Base-by-base conservation (phyloP, 2,888 invertebrate species). In the Apeira syringaria region DNA sequence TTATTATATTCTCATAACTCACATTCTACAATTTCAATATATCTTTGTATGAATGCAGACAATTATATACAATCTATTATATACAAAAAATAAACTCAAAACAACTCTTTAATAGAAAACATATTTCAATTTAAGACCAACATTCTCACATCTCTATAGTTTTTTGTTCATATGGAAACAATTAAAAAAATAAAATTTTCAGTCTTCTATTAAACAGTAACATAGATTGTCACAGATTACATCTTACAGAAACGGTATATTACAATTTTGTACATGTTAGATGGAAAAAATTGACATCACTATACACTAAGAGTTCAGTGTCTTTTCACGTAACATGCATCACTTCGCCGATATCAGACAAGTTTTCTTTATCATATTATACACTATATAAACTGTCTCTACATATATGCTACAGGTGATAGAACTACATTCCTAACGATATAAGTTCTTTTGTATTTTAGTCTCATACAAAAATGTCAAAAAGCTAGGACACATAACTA, bases 161-260 rank as follows among this genome's bases (percentile, higher is more conserved):
- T 63, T 68, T 65, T 49, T 33, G 43, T 53, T 51, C 29, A 52
- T 61, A 69, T 74, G 61, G 69, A 78, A 77, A 77, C 71, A 72
- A 83, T 79, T 71, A 71, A 64, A 72, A n/a, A 78, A 80, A 77
- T 74, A 75, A 80, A 72, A 73, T 70, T 75, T 70, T 87, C 87
- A 87, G 87, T 87, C 87, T 87, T 86, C 84, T 82, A 85, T 84
- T 77, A 78, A 74, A 78, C 76, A 82, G 79, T 80, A 49, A 30
- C 50, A 61, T 74, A 80, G 75, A 81, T 79, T 62, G 56, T 67
- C 68, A 68, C 63, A 75, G 64, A 69, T 79, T 68, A 82, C 76
- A 84, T 81, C 77, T 66, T 67, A n/a, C 61, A 53, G 67, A 80
- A 31, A 32, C 5, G 12, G 61, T 74, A 74, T 73, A 39, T 70